Base-by-base conservation (phyloP, 2,113 vertebrate species). In the Chascanopsetta lugubris region DNA sequence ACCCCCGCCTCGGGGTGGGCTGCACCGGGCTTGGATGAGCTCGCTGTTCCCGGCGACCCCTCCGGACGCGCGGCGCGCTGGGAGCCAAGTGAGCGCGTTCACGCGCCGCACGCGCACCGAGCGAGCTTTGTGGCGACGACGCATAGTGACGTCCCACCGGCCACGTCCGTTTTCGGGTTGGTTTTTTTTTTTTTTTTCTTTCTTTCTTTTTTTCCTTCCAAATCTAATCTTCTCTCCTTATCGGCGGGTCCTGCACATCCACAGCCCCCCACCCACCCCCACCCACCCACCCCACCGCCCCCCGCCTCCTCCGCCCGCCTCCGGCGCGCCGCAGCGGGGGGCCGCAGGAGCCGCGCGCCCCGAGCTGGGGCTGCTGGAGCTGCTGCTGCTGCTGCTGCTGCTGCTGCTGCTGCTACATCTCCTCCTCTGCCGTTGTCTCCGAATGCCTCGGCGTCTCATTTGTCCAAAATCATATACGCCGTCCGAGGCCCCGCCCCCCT, bases 81-180 rank as follows among this genome's bases (percentile, higher is more conserved):
- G 67, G 26, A 75, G 80, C 66, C 85, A 79, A 88, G 86, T 91
- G 90, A 77, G 85, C 85, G 80, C 78, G 51, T 80, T 83, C 85
- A 83, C n/a, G 80, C 87, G 86, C 77, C 61, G 75, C 84, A 89
- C 90, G 85, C 78, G n/a, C n/a, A n/a, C n/a, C n/a, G n/a, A n/a
- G n/a, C 63, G 86, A 82, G 90, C 85, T 86, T 76, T 88, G 81
- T 90, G 90, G 87, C 71, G 83, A 88, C 76, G 64, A 46, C 90
- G 51, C 78, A 70, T 40, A 73, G 85, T 94, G 93, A 94, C 93
- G 93, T 93, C 87, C 88, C 82, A 56, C 46, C 79, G 77, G 83
- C 72, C 72, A 79, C 83, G 75, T 91, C 93, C 92, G 93, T 94
- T 93, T n/a, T n/a, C n/a, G n/a, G n/a, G n/a, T n/a, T n/a, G n/a